These are phyloP conservation scores for Octodon degus DNA, from an alignment of 2,113 vertebrate species.

Conservation along the genomic window DNA sequence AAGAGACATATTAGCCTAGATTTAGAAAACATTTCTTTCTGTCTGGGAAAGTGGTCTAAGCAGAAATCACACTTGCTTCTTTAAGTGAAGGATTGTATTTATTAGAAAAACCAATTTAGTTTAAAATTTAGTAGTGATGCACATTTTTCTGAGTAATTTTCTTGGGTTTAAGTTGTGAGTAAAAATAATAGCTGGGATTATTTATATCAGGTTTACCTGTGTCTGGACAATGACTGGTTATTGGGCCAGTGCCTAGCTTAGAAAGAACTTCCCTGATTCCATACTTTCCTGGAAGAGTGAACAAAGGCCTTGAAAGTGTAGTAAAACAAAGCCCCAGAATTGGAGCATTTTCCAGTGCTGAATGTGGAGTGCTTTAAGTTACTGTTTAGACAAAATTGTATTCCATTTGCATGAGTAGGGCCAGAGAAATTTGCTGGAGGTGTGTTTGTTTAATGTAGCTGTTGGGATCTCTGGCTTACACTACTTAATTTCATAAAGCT, in stretches of 20 bases:
- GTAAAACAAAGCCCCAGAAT: constrained; percentile 17
- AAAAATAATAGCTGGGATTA: background rate
- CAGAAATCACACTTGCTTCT: constrained; percentile 36
- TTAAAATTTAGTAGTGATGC: background rate
- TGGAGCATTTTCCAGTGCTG: background rate
- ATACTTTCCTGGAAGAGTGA: background rate
- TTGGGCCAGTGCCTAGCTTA: background rate
- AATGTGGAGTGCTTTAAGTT: background rate
- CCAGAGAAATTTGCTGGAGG: constrained; percentile 63
- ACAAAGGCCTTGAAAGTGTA: background rate
- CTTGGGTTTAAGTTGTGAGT: constrained; percentile 7
- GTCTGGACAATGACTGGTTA: background rate
- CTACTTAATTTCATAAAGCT: constrained; percentile 66
- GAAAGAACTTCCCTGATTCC: background rate
- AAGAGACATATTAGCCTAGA: background rate
- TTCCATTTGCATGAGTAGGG: constrained; percentile 27
- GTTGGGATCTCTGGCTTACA: constrained; percentile 60
- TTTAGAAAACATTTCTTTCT: constrained; percentile 39
- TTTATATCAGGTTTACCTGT: background rate
- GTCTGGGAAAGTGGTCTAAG: constrained; percentile 22
- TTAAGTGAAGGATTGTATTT: constrained; percentile 17
- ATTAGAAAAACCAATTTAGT: constrained; percentile 22
- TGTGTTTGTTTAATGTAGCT: constrained; percentile 73
- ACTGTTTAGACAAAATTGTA: constrained; percentile 36
- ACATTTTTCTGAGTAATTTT: background rate